Base-by-base conservation (phyloP, 92 coral and sea anemone genomes). In the Epizoanthus scotinus region DNA sequence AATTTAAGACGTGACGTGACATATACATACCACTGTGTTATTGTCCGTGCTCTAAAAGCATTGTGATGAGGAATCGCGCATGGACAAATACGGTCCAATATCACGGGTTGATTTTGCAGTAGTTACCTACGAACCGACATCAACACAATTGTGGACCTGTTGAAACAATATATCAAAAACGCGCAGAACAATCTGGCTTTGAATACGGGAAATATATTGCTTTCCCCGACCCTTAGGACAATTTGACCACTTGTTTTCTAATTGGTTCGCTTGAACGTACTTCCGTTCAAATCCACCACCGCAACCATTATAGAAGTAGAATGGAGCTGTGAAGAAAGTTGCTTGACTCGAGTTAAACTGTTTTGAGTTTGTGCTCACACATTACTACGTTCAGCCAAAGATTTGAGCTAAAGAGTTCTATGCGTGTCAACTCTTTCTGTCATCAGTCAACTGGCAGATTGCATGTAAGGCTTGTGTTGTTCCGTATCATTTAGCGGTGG, bases 61-160 rank as follows among this genome's bases (percentile, higher is more conserved):
- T 64, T 64, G 70, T 29, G 24, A 47, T 64, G 24, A 15, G 70
- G 47, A 64, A 64, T 26, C 70, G 47, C 36, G 70, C 70, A 64
- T 20, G 70, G 70, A 9, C 47, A 34, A 31, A 64, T 64, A 64
- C 47, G 47, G 70, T 12, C 47, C 70, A 64, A 64, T 64, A 64
- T 14, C 22, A 29, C 22, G 1, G 3, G 25, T 4, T 57, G 18
- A 18, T 27, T 21, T 63, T 63, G 26, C 66, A 61, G 66, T 61
- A 61, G 7, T 36, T 27, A n/a, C 25, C 34, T 25, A 15, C 44
- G 69, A 17, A 4, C 18, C 28, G 69, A 38, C 29, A 64, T 64
- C 36, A 64, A 38, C 69, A 64, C 36, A 64, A 64, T 27, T 64
- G 38, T 29, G 69, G 36, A 22, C 28, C 69, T 29, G 18, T 3